Percentiles rank a stretch among this genome's conserved stretches.
Evolutionary conservation across 1,140 invertebrate genomes (phyloP).

Genomic region (Stegodyphus dumicola): DNA sequence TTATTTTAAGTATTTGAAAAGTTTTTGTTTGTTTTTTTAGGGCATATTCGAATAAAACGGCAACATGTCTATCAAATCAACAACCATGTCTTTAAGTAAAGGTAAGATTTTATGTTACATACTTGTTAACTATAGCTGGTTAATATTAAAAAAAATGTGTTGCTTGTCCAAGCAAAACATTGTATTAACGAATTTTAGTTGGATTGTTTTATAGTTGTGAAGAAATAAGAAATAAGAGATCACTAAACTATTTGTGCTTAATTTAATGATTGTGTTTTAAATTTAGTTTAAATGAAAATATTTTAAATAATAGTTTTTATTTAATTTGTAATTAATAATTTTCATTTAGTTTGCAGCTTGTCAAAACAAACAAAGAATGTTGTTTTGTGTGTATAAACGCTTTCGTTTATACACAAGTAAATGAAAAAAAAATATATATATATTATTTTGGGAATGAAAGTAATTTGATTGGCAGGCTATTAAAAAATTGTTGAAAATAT

Average conservation of each 20-base stretch:
- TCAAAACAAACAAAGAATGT: too few species aligned
- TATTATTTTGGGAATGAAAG: too few species aligned
- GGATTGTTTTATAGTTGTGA: not conserved
- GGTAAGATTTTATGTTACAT: conserved; percentile 16
- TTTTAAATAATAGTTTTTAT: not conserved
- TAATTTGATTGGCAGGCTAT: too few species aligned
- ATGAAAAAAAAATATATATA: too few species aligned
- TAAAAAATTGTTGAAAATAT: too few species aligned
- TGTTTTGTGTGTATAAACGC: too few species aligned
- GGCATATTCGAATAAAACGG: not conserved
- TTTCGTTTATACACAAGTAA: too few species aligned
- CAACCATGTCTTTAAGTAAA: conserved; percentile 31
- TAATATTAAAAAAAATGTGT: too few species aligned
- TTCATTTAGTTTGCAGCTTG: too few species aligned
- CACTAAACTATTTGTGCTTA: not conserved
- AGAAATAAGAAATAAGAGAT: not conserved
- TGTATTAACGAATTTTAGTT: not conserved
- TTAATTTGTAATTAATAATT: too few species aligned
- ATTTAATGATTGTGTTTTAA: not conserved
- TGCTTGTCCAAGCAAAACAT: not conserved
- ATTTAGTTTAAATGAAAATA: not conserved
- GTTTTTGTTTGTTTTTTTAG: not conserved
- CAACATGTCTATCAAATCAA: conserved; percentile 46
- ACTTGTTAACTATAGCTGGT: not conserved
- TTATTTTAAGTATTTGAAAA: not conserved